phyloP scores from a whole-genome alignment of 2,888 invertebrate genomes.

The Epinotia bilunana region DNA sequence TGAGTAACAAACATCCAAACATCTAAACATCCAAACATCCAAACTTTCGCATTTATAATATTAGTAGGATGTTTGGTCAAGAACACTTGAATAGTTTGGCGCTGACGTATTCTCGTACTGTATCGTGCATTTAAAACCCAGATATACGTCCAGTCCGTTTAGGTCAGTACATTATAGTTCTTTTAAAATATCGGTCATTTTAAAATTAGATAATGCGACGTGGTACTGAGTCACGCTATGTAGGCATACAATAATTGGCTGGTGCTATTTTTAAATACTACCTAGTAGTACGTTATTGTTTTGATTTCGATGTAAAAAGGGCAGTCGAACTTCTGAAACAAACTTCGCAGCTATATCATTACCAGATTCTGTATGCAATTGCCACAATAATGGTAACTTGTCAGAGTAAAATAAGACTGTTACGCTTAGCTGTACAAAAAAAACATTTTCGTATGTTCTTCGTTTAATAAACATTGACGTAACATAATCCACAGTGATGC shows the following conservation, averaged over 20 bases:
- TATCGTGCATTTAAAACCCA: conserved; percentile 24
- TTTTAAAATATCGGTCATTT: conserved; percentile 42
- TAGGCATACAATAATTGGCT: conserved; percentile 36
- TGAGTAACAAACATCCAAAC: no score
- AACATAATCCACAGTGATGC: conserved; percentile 31
- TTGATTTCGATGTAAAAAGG: conserved; percentile 20
- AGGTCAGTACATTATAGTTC: conserved; percentile 30
- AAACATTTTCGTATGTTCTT: not conserved
- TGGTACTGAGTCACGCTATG: conserved; percentile 28
- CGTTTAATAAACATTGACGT: conserved; percentile 31
- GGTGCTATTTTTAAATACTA: conserved; percentile 31
- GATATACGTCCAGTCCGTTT: conserved; percentile 15
- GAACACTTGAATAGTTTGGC: conserved; percentile 31
- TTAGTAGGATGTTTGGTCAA: not conserved
- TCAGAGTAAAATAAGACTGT: not conserved
- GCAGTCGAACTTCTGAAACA: not conserved
- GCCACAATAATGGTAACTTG: not conserved
- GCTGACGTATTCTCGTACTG: conserved; percentile 15
- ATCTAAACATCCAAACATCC: no score
- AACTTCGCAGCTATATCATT: not conserved
- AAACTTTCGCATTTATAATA: no score
- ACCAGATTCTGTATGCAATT: not conserved
- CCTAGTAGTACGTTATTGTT: conserved; percentile 23
- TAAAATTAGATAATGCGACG: conserved; percentile 39
- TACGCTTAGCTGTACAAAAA: conserved; percentile 6